Evolutionary conservation across 2,113 vertebrate species (phyloP), one percentile per base, ranked within the genome.

Genomic region (Paralichthys olivaceus): DNA sequence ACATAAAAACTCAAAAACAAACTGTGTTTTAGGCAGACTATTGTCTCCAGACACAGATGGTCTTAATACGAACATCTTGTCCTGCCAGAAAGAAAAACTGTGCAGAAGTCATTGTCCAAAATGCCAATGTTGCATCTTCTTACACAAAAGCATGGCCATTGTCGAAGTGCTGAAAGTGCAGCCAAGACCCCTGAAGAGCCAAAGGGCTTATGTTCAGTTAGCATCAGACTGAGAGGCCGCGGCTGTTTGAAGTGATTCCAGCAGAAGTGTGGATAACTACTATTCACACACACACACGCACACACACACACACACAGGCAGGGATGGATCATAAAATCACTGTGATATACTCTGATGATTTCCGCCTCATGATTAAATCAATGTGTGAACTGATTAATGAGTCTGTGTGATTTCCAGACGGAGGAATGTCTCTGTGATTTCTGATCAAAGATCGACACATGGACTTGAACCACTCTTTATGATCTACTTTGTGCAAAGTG

Each of bases 111-210:
- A 81, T 56, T 77, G 69, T 77, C 49, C 75, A 65, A 87, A 84
- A 73, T 72, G 80, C 56, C 77, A 89, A 57, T 58, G 15, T 51
- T 26, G 56, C 77, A 84, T 77, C 43, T 83, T 70, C 84, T 72
- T 17, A 43, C 57, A 86, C 72, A 77, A 70, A 79, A 26, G 63
- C 61, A 72, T 17, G 67, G 6, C 25, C 62, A 0, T 62, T 69
- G 55, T 84, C 40, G 23, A 26, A 75, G 64, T 51, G 34, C 49
- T 75, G 20, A 76, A 74, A 75, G 20, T 45, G 70, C 72, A 76
- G 72, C 72, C 79, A 86, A 68, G 69, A 72, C 54, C 26, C 40
- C 66, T 17, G 49, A 76, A 61, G 57, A 83, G 72, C 74, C 37
- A 13, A 29, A 77, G 51, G 1, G 47, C 70, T 81, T 77, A 40